These are phyloP conservation scores for Rhyzopertha dominica DNA, from an alignment of 1,140 invertebrate genomes.

Conservation along the genomic window DNA sequence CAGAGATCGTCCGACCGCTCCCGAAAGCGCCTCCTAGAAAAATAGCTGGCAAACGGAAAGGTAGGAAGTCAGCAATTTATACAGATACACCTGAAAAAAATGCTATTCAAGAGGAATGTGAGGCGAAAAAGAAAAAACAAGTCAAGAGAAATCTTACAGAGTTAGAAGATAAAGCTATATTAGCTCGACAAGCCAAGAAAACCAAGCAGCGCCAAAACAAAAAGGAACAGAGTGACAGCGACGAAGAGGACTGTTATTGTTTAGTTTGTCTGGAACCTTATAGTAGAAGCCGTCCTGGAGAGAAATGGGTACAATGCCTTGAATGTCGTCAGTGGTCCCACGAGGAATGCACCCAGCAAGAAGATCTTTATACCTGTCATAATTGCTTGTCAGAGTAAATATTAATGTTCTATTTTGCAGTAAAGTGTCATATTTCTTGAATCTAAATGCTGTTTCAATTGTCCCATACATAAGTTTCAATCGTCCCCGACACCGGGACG, in stretches of 20 bases:
- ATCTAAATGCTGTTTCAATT: slow-evolving; percentile 2
- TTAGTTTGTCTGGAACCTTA: slow-evolving; percentile 21
- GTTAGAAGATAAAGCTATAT: slow-evolving; percentile 12
- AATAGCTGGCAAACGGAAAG: slow-evolving; percentile 23
- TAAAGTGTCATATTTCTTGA: neutral
- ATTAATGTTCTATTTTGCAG: neutral
- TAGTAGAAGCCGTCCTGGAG: slow-evolving; percentile 18
- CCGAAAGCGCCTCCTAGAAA: slow-evolving; percentile 26
- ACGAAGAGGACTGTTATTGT: slow-evolving; percentile 23
- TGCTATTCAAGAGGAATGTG: slow-evolving; percentile 15
- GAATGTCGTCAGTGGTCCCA: slow-evolving; percentile 27
- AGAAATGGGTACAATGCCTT: slow-evolving; percentile 25
- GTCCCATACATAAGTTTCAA: slow-evolving; percentile 2
- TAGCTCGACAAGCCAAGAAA: slow-evolving; percentile 17
- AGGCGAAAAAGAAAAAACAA: slow-evolving; percentile 10
- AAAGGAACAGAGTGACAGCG: slow-evolving; percentile 9
- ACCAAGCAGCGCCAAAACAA: slow-evolving; percentile 17
- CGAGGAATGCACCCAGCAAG: slow-evolving; percentile 20
- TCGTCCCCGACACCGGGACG: neutral
- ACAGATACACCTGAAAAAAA: slow-evolving; percentile 32
- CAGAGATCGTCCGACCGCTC: slow-evolving; percentile 17
- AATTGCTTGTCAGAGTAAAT: slow-evolving; percentile 7
- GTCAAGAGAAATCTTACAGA: slow-evolving; percentile 12
- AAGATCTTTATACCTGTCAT: slow-evolving; percentile 2
- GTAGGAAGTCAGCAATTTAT: slow-evolving; percentile 32